These are phyloP conservation scores for Rhipidura dahli DNA, from an alignment of 2,113 vertebrate genomes.

Conservation along the genomic window DNA sequence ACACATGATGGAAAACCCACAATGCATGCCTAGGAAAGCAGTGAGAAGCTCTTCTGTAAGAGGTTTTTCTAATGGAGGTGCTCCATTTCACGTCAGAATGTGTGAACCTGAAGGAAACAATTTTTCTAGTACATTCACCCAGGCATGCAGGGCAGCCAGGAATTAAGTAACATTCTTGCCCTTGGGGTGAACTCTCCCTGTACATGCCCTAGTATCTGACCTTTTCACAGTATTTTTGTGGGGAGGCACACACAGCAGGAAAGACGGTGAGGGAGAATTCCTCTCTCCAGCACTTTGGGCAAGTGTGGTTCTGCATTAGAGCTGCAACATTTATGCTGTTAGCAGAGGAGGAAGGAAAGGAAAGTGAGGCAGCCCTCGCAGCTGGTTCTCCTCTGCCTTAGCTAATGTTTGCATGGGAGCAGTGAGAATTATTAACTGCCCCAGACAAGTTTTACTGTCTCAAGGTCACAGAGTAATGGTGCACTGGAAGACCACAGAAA, in stretches of 20 bases:
- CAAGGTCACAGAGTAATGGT: not conserved
- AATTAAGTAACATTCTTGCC: not conserved
- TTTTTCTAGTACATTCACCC: not conserved
- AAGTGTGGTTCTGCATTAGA: not conserved
- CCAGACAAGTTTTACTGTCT: not conserved
- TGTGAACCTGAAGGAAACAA: not conserved
- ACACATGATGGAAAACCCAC: not conserved
- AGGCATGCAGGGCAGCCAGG: not conserved
- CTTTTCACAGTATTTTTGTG: not conserved
- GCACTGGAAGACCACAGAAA: not conserved
- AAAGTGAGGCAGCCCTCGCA: not conserved
- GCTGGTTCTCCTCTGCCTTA: not conserved
- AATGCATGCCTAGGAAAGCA: not conserved
- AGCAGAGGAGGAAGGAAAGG: not conserved
- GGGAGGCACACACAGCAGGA: not conserved
- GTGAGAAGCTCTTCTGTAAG: not conserved
- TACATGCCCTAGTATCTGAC: not conserved
- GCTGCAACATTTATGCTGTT: not conserved
- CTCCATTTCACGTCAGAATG: not conserved
- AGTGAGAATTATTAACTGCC: constrained; percentile 34
- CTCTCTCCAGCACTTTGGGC: not conserved
- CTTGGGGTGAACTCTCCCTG: not conserved
- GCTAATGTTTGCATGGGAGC: not conserved
- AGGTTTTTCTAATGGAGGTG: not conserved
- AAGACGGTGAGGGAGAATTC: not conserved